Base-by-base conservation (phyloP, 2,888 invertebrate species). In the Mythimna lalbum region DNA sequence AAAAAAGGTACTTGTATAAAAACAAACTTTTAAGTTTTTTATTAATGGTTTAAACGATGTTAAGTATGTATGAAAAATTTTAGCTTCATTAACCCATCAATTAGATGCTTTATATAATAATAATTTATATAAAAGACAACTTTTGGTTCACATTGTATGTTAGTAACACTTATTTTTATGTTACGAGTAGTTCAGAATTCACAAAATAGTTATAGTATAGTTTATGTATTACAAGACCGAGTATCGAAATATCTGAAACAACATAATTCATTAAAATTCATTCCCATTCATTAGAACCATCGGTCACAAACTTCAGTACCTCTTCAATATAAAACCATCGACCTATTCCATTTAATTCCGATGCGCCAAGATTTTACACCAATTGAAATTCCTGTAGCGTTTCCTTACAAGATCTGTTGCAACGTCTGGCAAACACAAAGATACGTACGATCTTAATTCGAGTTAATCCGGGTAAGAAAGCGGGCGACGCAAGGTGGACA, bases 381-480 rank as follows among this genome's bases (percentile, higher is more conserved):
- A 67, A 84, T 86, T 86, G 76, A 84, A 79, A 89, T 89, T 89
- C 89, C 75, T 62, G 9, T 17, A 76, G 79, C 88, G 84, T 86
- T 63, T 74, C 64, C 66, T 76, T 78, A 78, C 83, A 84, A 84
- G 89, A 89, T 89, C 89, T 82, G 89, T 89, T 85, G 88, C 89
- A 88, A 86, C 88, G 88, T 88, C 88, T 89, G 86, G 89, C 90
- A 90, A 89, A 91, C 89, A 90, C 90, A 93, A 92, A 92, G 90
- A 91, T 90, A 92, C 90, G 92, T 91, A 90, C 89, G 90, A 91
- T 93, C 93, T 94, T 94, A 95, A 94, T 94, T 93, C 92, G 87
- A 91, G 88, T 93, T 95, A 94, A 94, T 94, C 91, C 93, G 87
- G 87, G 90, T 90, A 94, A 93, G 92, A 91, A 93, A 91, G 91